Percentiles rank a stretch among this genome's conserved stretches.
Evolutionary conservation across 2,797 vertebrate genomes (phyloP).

Genomic region (Channa striata): DNA sequence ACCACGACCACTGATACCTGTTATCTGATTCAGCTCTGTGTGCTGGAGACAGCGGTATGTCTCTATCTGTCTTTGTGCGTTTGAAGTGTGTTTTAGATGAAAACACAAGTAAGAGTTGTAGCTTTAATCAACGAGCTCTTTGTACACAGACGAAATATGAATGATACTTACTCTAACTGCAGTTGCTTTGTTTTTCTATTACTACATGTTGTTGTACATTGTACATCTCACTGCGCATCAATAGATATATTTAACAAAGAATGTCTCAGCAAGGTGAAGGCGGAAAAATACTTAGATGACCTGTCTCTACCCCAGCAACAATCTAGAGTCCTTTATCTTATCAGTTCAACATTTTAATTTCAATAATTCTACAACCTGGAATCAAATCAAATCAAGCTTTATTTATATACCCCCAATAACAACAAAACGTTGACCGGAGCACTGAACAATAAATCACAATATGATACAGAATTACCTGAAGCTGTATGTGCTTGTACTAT

Average conservation of each 20-base stretch:
- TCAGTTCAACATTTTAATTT: conserved; percentile 9
- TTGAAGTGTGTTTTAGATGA: conserved; percentile 11
- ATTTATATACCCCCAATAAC: too few species aligned
- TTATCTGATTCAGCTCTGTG: conserved; percentile 61
- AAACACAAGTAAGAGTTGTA: conserved; percentile 5
- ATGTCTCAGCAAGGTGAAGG: conserved; percentile 14
- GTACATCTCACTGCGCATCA: not conserved
- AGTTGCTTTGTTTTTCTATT: not conserved
- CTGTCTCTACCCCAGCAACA: conserved; percentile 5
- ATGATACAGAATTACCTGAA: too few species aligned
- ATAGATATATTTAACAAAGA: conserved; percentile 21
- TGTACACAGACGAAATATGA: not conserved
- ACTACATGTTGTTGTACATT: conserved; percentile 2
- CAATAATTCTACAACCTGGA: not conserved
- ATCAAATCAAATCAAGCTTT: too few species aligned
- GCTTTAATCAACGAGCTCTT: too few species aligned
- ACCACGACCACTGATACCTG: conserved; percentile 67
- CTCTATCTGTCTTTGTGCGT: conserved; percentile 46
- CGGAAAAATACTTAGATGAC: conserved; percentile 45
- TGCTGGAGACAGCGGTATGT: conserved; percentile 52
- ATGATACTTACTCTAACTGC: not conserved
- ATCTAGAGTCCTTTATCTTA: conserved; percentile 34
- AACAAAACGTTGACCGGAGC: too few species aligned
- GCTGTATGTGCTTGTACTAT: not conserved
- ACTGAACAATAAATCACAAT: too few species aligned